A percentile compares a stretch with the other conserved stretches of the same genome.
Conservation (phyloP, 2,888 invertebrate species). For the Eupithecia exiguata region DNA sequence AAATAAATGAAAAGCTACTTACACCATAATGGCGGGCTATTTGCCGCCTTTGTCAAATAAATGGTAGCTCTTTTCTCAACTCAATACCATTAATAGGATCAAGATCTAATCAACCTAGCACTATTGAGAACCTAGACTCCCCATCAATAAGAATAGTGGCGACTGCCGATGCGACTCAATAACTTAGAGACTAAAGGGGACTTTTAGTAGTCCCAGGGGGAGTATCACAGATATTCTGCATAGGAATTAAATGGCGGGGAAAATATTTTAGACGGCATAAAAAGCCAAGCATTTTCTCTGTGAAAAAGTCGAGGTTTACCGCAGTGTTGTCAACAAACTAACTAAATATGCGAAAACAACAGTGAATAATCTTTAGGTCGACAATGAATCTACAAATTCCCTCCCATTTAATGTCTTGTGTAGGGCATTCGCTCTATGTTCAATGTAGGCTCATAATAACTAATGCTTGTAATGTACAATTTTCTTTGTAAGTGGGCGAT, state of each 20-base stretch:
- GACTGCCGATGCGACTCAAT: constrained; percentile 24
- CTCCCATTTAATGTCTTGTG: neutral
- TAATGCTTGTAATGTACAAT: constrained; percentile 36
- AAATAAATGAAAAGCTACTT: constrained; percentile 11
- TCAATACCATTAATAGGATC: constrained; percentile 27
- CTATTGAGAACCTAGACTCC: constrained; percentile 29
- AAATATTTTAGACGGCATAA: neutral
- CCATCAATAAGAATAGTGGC: constrained; percentile 33
- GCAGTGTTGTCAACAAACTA: neutral
- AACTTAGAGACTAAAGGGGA: constrained; percentile 25
- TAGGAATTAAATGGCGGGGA: constrained; percentile 8
- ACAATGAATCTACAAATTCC: neutral
- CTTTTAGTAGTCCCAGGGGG: constrained; percentile 10
- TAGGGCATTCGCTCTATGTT: neutral
- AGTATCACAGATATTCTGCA: constrained; percentile 15
- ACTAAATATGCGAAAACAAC: neutral
- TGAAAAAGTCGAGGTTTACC: neutral
- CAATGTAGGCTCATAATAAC: constrained; percentile 9
- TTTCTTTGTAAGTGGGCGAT: constrained; percentile 51
- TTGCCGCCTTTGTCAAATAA: constrained; percentile 20
- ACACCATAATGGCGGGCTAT: constrained; percentile 11
- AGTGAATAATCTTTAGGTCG: neutral
- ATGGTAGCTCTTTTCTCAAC: constrained; percentile 23
- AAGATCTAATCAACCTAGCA: constrained; percentile 36
- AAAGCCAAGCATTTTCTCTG: neutral